Base-by-base conservation (phyloP, 2,888 invertebrate genomes). In the Tigriopus californicus region DNA sequence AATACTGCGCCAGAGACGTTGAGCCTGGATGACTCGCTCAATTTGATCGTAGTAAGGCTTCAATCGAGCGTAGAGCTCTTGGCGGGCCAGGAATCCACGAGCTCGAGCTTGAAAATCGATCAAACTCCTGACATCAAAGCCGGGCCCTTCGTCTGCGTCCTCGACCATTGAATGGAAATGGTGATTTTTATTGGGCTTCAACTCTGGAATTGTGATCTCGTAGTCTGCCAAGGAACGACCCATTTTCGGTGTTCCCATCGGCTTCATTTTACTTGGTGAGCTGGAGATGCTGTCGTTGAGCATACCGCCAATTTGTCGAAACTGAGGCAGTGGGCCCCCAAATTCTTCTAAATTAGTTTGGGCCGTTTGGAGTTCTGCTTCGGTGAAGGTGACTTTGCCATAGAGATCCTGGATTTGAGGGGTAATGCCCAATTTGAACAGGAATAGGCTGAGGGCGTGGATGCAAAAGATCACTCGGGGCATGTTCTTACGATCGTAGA, bases 401-500 rank as follows among this genome's bases (percentile, higher is more conserved):
- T 79, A 82, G 4, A 84, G 73, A 70, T 83, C 82, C 68, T 81
- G 79, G 64, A 85, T 84, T 64, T 82, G 77, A 10, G 84, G 83
- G 54, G 83, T 83, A 70, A 77, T 79, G 12, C 83, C 65, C 40
- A 78, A 66, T 67, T 79, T 79, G 65, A 79, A 81, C 61, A 80
- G 72, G 69, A 80, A 80, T 41, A 79, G 77, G 65, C 82, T 82
- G 11, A 85, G 72, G 24, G 83, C 83, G 74, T 83, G 83, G 60
- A 85, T 76, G 68, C 85, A 84, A 70, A 84, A 85, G 64, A 85
- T 80, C 1, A 81, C 77, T 65, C 80, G 75, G 1, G 84, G 84
- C 78, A 85, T 83, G 68, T 85, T 85, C 67, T 85, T 83, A 64
- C 81, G 81, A 67, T 85, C 84, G 71, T 84, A 85, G 61, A 85